Base-by-base conservation (phyloP, 2,113 vertebrate species). In the Forbesichthys papilliferus region DNA sequence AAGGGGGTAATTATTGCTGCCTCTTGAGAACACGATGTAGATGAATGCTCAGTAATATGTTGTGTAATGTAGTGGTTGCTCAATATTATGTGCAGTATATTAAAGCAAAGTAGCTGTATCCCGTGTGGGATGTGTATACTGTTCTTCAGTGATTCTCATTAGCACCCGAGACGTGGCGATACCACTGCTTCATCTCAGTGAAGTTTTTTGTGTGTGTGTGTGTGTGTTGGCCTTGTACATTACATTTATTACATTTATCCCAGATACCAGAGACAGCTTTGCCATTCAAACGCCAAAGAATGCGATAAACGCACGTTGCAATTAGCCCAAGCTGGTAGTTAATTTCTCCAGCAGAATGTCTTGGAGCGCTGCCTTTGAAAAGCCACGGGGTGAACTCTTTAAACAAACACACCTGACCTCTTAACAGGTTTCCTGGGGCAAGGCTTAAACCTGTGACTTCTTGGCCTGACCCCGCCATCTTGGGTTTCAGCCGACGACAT, bases 361-460 rank as follows among this genome's bases (percentile, higher is more conserved):
- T 78, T 47, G 71, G 78, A 68, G 68, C n/a, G 56, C 77, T 55
- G 36, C 79, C 77, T 81, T 66, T 77, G 47, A 66, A 69, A 86
- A 82, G 69, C 77, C 64, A 73, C 66, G 75, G 79, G 63, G 80
- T 90, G 79, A 88, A 83, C 85, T 84, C 75, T 86, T 80, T 85
- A 87, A 87, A 80, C 84, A 88, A 92, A 89, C 84, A 91, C 78
- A 77, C 83, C 84, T 89, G 87, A 88, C 91, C 88, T 84, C 80
- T 73, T 78, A 80, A 84, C 74, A 5, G 69, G 73, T 77, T 75
- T 82, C 88, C 84, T 59, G 68, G 77, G 86, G 86, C 87, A 66
- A 58, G 87, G 86, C 87, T 90, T 91, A 87, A 90, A 87, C 88
- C 83, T 42, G 59, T 9, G 84, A 88, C 90, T 88, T 62, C 58